Evolutionary conservation across 2,888 invertebrate species (phyloP), one percentile per base, ranked within the genome.

Genomic region (Tipula confusa): DNA sequence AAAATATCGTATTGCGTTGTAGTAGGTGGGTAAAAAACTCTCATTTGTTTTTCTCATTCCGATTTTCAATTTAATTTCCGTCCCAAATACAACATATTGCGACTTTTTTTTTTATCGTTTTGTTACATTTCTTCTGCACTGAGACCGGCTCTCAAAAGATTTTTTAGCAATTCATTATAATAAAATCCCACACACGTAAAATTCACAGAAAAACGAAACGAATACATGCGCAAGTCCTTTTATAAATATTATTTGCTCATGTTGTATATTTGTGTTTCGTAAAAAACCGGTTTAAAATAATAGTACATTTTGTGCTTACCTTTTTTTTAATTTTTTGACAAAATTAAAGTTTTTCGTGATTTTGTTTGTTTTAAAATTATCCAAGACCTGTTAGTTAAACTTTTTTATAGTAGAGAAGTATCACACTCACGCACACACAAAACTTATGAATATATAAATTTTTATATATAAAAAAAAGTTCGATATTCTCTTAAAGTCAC

Each of bases 181-280:
- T 3, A 24, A 64, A 24, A 24, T 1, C 64, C 11, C 64, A 64
- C 38, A 38, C 24, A 64, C 24, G 64, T 64, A 0, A n/a, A n/a
- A n/a, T n/a, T n/a, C 7, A 43, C 1, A 43, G n/a, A 43, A n/a
- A 38, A 18, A 2, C 64, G 64, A 38, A 18, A 2, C 64, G 64
- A 64, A 64, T 64, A 64, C 64, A 64, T 64, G 64, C 64, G 64
- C 64, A 64, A 64, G 24, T 64, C 64, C 64, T 24, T n/a, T n/a
- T 24, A 64, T 64, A 24, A 24, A 64, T 64, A n/a, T n/a, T n/a
- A n/a, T 24, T 64, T 64, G 24, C 64, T 11, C 15, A 15, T 9
- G n/a, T n/a, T n/a, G 24, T 64, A 64, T 64, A 64, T 64, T n/a
- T n/a, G 24, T 64, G 24, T 64, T 24, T 64, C 24, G 64, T 64